Base-by-base conservation (phyloP, 1,140 invertebrate genomes). In the Tetramorium alpestre region DNA sequence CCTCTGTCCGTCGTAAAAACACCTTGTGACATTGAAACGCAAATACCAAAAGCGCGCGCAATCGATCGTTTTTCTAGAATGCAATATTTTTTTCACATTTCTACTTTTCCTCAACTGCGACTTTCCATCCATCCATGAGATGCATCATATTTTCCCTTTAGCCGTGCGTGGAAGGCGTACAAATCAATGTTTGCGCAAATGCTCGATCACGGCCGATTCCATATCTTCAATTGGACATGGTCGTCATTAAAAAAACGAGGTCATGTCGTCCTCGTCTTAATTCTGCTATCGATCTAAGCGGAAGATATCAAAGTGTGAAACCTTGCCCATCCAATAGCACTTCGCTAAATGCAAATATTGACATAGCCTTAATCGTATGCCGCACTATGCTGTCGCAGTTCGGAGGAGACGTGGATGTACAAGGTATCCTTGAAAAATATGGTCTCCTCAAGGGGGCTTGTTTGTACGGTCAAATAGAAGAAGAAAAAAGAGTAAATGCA, bases 351-450 rank as follows among this genome's bases (percentile, higher is more conserved):
- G 88, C 92, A 92, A 92, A 93, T 91, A 92, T 93, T 92, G 76
- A 87, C 87, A 62, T 92, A 90, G 91, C 90, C 90, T 93, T 92
- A 91, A 93, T 92, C 88, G 82, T 73, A 54, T 58, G 25, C 41
- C 22, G 11, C 58, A 60, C 65, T 44, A 65, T n/a, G 7, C 6
- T 28, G n/a, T 54, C 44, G 13, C 69, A 64, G 38, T 69, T 28
- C 73, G 54, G 62, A 91, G 88, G 44, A 69, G 64, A 72, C n/a
- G 13, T 11, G 16, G 13, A 60, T 72, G 41, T 22, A 65, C 28
- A 49, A 67, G 5, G 10, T 67, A 69, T 44, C 25, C 13, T 22
- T 11, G 13, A 28, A 69, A 49, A 49, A 28, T 47, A 69, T 18
- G 2, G 0, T 25, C 38, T 69, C 11, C n/a, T 25, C 16, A 47